Conservation (phyloP, 2,888 invertebrate species). For the Polydrusus cervinus region DNA sequence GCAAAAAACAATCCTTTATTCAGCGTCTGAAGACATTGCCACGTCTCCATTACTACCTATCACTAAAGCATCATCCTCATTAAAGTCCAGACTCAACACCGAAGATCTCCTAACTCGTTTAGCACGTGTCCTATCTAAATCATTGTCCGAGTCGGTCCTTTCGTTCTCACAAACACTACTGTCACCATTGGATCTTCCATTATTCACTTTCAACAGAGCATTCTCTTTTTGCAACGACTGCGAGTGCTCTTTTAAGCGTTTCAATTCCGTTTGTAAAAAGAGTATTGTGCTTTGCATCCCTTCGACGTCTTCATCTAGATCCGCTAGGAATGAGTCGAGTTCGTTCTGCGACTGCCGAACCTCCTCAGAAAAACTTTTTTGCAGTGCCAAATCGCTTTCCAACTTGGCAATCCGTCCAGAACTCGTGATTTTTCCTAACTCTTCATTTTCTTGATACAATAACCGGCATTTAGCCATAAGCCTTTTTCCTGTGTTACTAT, state of each 20-base stretch:
- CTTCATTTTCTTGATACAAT: conserved; percentile 97
- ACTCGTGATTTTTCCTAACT: conserved; percentile 95
- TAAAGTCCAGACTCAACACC: conserved; percentile 82
- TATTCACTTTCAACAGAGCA: conserved; percentile 63
- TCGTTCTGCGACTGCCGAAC: conserved; percentile 98
- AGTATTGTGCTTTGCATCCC: conserved; percentile 98
- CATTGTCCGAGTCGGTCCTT: conserved; percentile 72
- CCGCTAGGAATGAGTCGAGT: conserved; percentile 95
- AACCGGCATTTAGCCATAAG: conserved; percentile 97
- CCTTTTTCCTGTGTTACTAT: conserved; percentile 97
- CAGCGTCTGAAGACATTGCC: conserved; percentile 66
- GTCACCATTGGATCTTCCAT: conserved; percentile 62
- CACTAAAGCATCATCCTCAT: conserved; percentile 83
- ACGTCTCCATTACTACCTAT: conserved; percentile 81
- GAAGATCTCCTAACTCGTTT: conserved; percentile 82
- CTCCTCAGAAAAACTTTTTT: conserved; percentile 96
- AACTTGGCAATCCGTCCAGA: conserved; percentile 95
- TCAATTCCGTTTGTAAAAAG: conserved; percentile 93
- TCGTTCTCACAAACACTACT: conserved; percentile 68
- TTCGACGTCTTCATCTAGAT: conserved; percentile 97
- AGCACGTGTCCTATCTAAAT: conserved; percentile 72
- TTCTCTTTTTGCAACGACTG: conserved; percentile 78
- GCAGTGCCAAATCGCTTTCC: conserved; percentile 95
- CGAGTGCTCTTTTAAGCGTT: conserved; percentile 81
- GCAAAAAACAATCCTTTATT: conserved; percentile 27